Base-by-base conservation (phyloP, 2,888 invertebrate species). In the Megalurothrips usitatus region DNA sequence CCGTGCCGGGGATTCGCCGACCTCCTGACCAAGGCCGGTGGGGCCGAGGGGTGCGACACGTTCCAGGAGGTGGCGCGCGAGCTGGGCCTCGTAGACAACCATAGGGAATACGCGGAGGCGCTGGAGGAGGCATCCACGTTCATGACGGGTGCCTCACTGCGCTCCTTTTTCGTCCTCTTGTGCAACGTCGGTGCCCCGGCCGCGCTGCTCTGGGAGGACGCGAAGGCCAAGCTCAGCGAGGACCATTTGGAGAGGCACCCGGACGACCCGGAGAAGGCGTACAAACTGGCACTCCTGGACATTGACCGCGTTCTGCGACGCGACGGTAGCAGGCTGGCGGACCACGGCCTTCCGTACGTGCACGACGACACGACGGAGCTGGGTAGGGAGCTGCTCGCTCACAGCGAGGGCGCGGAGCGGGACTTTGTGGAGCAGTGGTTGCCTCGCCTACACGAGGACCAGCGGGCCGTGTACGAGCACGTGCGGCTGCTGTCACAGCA, bases 281-380 rank as follows among this genome's bases (percentile, higher is more conserved):
- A 63, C 34, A 81, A 78, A 78, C 47, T 75, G 9, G 78, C 80
- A 2, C 49, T 81, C 0, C 63, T 82, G 0, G 43, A 81, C 8
- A 82, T 82, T 19, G 82, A 81, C 52, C 79, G 81, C 2, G 43
- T 49, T 75, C 80, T 82, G 4, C 81, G 82, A n/a, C 48, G 80
- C 9, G 79, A 82, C 14, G 82, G 81, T n/a, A 52, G 47, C 52
- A 52, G 52, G 14, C 14, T 82, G 0, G 23, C 8, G 14, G 58
- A 79, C 1, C 78, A 79, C 75, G 82, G 82, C 48, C 79, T 80
- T 8, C 81, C 81, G 17, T 49, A 17, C n/a, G 81, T 80, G 23
- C 63, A 78, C n/a, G 81, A 82, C 43, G 58, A 80, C 28, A 80
- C 68, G 6, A 82, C 80, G 4, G 81, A 82, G 28, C 49, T 82